Conservation (phyloP, 2,888 invertebrate species). For the Thereva nobilitata region DNA sequence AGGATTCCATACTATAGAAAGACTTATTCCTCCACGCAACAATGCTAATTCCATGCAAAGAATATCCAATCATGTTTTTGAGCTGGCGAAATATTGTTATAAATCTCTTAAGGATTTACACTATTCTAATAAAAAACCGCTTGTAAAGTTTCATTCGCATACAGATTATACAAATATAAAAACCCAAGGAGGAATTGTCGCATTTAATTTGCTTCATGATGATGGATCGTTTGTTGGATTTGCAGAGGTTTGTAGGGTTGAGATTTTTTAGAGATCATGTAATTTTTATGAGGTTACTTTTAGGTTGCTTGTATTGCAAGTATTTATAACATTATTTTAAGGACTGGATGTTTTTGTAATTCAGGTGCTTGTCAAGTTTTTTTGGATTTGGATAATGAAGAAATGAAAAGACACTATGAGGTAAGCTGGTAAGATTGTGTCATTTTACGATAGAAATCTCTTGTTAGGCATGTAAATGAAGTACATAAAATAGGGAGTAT, state of each 20-base stretch:
- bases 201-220: conserved; percentile 81
- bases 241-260: conserved; percentile 69
- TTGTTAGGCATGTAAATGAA: too few species aligned
- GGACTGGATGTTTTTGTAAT: conserved; percentile 97
- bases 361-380: conserved; percentile 90
- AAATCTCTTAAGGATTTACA: conserved; percentile 64
- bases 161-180: conserved; percentile 65
- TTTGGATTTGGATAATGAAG: conserved; percentile 68
- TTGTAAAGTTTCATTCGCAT: conserved; percentile 75
- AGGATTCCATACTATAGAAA: conserved; percentile 77
- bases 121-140: conserved; percentile 73
- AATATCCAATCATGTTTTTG: conserved; percentile 75
- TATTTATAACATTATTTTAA: conserved; percentile 79
- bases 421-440: conserved; percentile 56
- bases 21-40: conserved; percentile 62
- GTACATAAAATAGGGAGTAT: too few species aligned
- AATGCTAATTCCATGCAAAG: conserved; percentile 61
- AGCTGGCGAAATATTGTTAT: conserved; percentile 74
- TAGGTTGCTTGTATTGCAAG: conserved; percentile 89
- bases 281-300: conserved; percentile 35
- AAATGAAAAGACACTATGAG: conserved; percentile 76
- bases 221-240: conserved; percentile 85
- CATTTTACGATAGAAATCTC: too few species aligned
- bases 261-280: not conserved
- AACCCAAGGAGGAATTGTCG: conserved; percentile 83